Evolutionary conservation across 2,113 vertebrate genomes (phyloP).

Genomic region (Sialia sialis): DNA sequence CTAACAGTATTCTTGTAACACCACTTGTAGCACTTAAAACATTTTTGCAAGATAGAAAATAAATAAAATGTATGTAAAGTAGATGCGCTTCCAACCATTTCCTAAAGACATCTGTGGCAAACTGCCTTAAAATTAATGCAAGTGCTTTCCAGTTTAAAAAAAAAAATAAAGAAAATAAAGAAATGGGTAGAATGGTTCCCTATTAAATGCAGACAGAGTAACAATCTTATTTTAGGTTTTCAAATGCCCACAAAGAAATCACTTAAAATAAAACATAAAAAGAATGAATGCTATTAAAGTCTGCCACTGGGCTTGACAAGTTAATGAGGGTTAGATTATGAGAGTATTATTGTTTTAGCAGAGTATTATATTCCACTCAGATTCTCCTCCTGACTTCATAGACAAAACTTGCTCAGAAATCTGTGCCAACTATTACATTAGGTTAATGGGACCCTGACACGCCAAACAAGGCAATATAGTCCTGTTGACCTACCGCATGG

Average conservation of each 20-base stretch:
- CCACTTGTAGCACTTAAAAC: background rate
- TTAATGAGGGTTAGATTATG: constrained; percentile 61
- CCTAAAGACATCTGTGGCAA: background rate
- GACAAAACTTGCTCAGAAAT: constrained; percentile 58
- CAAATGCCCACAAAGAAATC: constrained; percentile 30
- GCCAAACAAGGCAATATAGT: constrained; percentile 3
- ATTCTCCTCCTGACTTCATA: constrained; percentile 40
- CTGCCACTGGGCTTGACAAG: constrained; percentile 55
- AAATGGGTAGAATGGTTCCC: background rate
- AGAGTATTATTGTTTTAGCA: constrained; percentile 63
- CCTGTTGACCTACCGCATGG: constrained; percentile 43
- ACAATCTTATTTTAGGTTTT: background rate
- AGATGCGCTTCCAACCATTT: background rate
- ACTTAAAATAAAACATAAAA: constrained; percentile 35
- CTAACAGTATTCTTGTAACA: background rate
- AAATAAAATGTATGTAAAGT: background rate
- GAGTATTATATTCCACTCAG: constrained; percentile 55
- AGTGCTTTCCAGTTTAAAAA: background rate
- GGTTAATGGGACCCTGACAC: constrained; percentile 44
- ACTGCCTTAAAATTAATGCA: background rate
- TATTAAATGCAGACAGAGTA: constrained; percentile 13
- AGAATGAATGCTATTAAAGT: constrained; percentile 50
- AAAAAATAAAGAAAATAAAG: accelerated
- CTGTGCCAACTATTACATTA: constrained; percentile 51
- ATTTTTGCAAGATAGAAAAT: background rate